Conservation (phyloP, 2,113 vertebrate species). For the Azemiops feae region DNA sequence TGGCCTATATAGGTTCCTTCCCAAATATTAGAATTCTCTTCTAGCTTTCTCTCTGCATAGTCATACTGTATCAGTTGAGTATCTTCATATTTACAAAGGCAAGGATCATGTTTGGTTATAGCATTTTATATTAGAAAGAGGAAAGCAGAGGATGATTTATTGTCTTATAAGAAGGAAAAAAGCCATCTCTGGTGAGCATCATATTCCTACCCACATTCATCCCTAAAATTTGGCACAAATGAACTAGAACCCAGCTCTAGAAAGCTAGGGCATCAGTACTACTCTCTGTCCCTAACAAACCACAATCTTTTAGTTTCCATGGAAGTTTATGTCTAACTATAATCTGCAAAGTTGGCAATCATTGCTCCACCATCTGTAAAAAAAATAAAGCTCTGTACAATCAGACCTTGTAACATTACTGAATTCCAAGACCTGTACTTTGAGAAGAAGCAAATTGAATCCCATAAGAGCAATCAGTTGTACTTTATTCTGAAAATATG, state of each 20-base stretch:
- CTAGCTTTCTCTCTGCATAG: background rate
- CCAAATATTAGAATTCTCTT: background rate
- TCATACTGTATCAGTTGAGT: background rate
- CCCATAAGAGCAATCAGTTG: background rate
- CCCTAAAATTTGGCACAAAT: background rate
- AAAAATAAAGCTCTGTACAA: background rate
- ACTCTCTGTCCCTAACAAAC: background rate
- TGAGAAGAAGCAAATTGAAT: background rate
- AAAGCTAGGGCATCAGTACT: background rate
- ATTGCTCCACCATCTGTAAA: slow-evolving; percentile 15
- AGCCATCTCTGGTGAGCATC: background rate
- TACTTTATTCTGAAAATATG: background rate
- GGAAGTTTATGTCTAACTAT: background rate
- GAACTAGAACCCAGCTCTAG: background rate
- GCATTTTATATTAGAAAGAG: background rate
- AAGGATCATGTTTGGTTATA: background rate
- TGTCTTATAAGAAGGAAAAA: background rate
- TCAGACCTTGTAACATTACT: background rate
- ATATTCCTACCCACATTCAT: background rate
- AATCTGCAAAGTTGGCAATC: slow-evolving; percentile 11
- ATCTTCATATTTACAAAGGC: background rate
- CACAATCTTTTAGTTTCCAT: background rate
- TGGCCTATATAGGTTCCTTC: background rate
- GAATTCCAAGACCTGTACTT: background rate
- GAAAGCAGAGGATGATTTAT: background rate